Base-by-base conservation (phyloP, 1,140 invertebrate genomes). In the Diabrotica undecimpunctata region DNA sequence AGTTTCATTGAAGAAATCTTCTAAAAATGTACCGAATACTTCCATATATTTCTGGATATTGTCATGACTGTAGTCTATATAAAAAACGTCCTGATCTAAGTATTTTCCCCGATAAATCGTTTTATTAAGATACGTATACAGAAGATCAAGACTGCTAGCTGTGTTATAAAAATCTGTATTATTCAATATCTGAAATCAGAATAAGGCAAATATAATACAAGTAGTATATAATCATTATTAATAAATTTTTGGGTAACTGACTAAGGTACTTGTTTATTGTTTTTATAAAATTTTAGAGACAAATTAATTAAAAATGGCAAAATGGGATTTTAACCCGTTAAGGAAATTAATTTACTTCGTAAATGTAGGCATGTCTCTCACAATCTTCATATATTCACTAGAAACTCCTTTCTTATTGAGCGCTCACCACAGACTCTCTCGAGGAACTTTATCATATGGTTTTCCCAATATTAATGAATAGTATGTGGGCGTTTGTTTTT, bases 51-150 rank as follows among this genome's bases (percentile, higher is more conserved):
- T 12, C 39, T 62, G 11, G 13, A 69, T 54, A 38, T 66, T 6
- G 25, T 54, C 7, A 61, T 68, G 50, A 39, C 67, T 70, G 64
- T 70, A 79, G 68, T 77, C 74, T 10, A 76, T 74, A 67, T 73
- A 78, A 7, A 66, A 71, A 0, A 79, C 78, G 10, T 50, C 38
- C 60, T 66, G 14, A 1, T 61, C 53, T 9, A 70, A 52, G 58
- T 77, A 75, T 12, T 35, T 67, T 10, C 72, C 71, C 41, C 55
- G 65, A 50, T 74, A 72, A 10, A 65, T 51, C 62, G 50, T 35
- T 25, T 50, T 25, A 57, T 67, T 63, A 25, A 25, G 25, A 36
- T 65, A 54, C 41, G 54, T 62, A 36, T 67, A 70, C 14, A 67
- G 25, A 46, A 70, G 11, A 62, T 63, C 54, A 12, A 67, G 12